Evolutionary conservation across 2,888 invertebrate genomes (phyloP).

Genomic region (Geophilus truncorum): DNA sequence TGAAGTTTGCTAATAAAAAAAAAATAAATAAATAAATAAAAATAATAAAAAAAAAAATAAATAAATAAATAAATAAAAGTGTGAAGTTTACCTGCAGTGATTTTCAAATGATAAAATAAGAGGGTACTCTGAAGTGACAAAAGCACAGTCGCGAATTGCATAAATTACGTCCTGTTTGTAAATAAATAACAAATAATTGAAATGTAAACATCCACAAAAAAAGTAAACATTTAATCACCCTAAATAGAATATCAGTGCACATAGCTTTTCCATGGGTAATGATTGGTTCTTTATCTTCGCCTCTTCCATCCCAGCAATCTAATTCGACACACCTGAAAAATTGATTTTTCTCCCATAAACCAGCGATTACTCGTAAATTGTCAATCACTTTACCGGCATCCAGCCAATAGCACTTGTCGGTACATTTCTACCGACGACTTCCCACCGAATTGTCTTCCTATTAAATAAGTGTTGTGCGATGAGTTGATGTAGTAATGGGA

Average conservation of each 20-base stretch:
- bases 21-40: slow-evolving; percentile 14
- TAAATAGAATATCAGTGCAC: slow-evolving; percentile 98
- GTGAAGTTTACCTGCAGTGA: slow-evolving; percentile 86
- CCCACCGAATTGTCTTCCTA: slow-evolving; percentile 95
- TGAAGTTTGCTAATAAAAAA: slow-evolving; percentile 60
- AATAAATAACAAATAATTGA: no score
- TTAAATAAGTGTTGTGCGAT: slow-evolving; percentile 91
- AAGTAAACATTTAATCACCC: slow-evolving; percentile 53
- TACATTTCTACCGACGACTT: slow-evolving; percentile 98
- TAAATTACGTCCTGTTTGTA: slow-evolving; percentile 91
- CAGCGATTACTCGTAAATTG: background rate
- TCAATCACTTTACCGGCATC: slow-evolving; percentile 69
- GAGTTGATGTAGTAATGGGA: slow-evolving; percentile 99
- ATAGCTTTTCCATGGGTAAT: slow-evolving; percentile 99
- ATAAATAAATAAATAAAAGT: background rate
- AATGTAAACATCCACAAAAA: slow-evolving; percentile 34
- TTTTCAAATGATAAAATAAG: slow-evolving; percentile 98
- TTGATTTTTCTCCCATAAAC: background rate
- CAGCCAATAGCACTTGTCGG: slow-evolving; percentile 90
- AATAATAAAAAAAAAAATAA: slow-evolving; percentile 12
- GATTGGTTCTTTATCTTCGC: slow-evolving; percentile 97
- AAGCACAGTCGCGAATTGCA: slow-evolving; percentile 95
- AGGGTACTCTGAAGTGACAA: slow-evolving; percentile 96
- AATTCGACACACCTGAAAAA: slow-evolving; percentile 82
- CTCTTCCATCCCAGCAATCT: slow-evolving; percentile 98